phyloP scores from a whole-genome alignment of 1,140 invertebrate species.

The Thaumatotibia leucotreta region DNA sequence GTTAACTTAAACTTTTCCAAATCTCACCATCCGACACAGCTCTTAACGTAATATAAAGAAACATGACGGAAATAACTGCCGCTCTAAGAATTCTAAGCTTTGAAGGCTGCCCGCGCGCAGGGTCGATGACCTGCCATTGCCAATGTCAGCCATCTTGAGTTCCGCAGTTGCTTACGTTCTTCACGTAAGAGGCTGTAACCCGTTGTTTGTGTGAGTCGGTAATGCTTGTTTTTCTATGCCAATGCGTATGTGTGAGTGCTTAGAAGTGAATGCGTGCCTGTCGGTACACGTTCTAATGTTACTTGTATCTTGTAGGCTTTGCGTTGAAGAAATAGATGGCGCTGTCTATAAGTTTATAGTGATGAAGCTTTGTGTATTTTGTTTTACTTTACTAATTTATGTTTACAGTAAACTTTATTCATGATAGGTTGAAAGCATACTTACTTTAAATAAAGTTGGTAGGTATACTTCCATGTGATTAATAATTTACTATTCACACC shows the following conservation, averaged over 20 bases:
- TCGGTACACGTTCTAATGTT: background rate
- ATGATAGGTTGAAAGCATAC: too few species aligned
- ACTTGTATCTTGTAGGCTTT: constrained; percentile 28
- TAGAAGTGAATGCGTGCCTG: constrained; percentile 49
- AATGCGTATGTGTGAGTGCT: constrained; percentile 39
- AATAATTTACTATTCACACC: too few species aligned
- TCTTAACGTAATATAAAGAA: constrained; percentile 42
- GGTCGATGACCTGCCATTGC: constrained; percentile 70
- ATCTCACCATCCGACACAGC: constrained; percentile 14
- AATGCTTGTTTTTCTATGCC: constrained; percentile 71
- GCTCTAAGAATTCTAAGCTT: constrained; percentile 73
- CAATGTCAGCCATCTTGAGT: constrained; percentile 75
- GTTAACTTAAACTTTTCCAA: background rate
- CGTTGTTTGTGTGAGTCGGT: constrained; percentile 53
- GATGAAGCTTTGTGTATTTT: background rate
- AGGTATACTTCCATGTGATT: too few species aligned
- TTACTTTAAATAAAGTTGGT: too few species aligned
- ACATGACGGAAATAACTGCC: constrained; percentile 62
- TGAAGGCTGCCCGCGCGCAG: constrained; percentile 66
- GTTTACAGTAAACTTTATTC: too few species aligned
- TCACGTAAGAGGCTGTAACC: constrained; percentile 74
- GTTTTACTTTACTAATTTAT: too few species aligned
- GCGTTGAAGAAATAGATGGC: constrained; percentile 46
- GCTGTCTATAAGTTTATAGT: constrained; percentile 21
- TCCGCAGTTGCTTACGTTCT: constrained; percentile 72